Percentiles rank a stretch among this genome's conserved stretches.
These are phyloP conservation scores for Papilio aristodemus DNA, from an alignment of 1,140 invertebrate genomes.

Conservation along the genomic window DNA sequence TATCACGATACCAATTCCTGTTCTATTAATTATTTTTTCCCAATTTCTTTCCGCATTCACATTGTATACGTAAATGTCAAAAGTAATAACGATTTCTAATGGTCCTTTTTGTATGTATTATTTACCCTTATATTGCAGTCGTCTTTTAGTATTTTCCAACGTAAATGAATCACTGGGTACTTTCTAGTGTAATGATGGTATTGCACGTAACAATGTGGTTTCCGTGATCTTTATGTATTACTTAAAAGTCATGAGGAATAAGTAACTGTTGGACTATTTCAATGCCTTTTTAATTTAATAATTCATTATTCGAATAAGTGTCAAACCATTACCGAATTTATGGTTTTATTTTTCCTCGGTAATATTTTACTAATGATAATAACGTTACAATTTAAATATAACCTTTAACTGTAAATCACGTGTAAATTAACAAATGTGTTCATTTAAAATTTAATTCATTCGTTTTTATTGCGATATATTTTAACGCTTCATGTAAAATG, in stretches of 20 bases:
- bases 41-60: slow-evolving; percentile 19
- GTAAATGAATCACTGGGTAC: background rate
- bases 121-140: background rate
- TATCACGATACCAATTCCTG: slow-evolving; percentile 48
- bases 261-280: too few relatives aligned
- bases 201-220: background rate
- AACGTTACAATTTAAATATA: background rate
- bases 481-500: slow-evolving; percentile 14
- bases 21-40: slow-evolving; percentile 43
- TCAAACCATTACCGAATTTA: too few relatives aligned
- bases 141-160: background rate
- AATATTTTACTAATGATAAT: background rate
- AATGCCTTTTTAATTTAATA: too few relatives aligned
- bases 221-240: background rate
- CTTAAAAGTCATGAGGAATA: background rate
- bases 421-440: background rate
- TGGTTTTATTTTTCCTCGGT: too few relatives aligned
- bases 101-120: background rate
- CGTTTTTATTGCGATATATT: slow-evolving; percentile 7
- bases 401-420: background rate
- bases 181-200: background rate
- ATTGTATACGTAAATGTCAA: slow-evolving; percentile 27
- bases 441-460: background rate
- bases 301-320: too few relatives aligned
- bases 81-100: background rate